phyloP scores from a whole-genome alignment of 2,797 vertebrate genomes.

The Poeciliopsis paucimaculata region DNA sequence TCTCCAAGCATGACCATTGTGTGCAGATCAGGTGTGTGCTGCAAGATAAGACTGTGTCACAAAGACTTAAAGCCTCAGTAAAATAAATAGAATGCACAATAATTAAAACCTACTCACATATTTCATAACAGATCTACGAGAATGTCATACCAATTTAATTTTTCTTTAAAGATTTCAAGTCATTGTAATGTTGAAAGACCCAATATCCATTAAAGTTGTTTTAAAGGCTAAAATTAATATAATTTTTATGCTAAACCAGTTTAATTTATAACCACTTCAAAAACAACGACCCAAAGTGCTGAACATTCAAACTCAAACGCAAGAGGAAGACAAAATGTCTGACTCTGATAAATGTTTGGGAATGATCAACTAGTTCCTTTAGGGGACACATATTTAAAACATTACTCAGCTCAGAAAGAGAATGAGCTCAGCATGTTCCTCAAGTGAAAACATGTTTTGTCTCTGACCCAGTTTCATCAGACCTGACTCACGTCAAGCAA shows the following conservation, averaged over 20 bases:
- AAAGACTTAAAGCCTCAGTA: neutral
- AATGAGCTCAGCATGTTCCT: neutral
- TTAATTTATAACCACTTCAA: neutral
- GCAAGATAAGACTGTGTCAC: neutral
- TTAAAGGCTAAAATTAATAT: neutral
- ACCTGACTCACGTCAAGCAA: constrained; percentile 1
- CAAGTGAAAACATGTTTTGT: neutral
- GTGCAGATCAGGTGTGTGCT: neutral
- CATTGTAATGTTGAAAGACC: neutral
- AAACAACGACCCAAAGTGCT: neutral
- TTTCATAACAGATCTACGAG: neutral
- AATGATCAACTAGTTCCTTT: neutral
- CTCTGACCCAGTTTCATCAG: neutral
- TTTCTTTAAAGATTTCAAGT: too few species aligned
- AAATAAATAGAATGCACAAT: neutral
- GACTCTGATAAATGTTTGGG: neutral
- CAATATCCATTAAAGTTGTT: neutral
- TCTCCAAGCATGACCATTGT: neutral
- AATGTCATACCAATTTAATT: neutral
- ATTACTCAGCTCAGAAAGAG: neutral
- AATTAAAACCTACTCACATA: neutral
- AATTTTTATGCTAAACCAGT: neutral
- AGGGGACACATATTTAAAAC: neutral
- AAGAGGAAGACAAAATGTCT: neutral
- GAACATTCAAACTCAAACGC: neutral